A percentile compares a stretch with the other conserved stretches of the same genome.
Conservation (phyloP, 2,888 invertebrate species). For the Eupithecia dodoneata region DNA sequence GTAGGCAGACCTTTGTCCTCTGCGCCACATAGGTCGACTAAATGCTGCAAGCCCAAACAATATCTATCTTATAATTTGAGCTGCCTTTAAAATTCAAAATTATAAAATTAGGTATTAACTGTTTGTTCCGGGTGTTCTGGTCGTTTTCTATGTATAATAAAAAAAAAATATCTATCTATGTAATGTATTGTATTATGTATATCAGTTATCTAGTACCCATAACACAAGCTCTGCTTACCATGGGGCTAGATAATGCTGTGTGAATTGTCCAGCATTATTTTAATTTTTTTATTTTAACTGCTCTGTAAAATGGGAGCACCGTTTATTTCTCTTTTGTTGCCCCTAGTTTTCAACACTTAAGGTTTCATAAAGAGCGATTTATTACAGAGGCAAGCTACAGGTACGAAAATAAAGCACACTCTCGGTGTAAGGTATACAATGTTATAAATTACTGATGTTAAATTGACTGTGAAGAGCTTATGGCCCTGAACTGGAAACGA, state of each 20-base stretch:
- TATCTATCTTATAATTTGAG: not conserved
- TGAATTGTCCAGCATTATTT: too few relatives aligned
- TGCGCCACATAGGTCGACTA: not conserved
- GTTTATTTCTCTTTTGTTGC: constrained; percentile 62
- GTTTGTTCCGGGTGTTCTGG: too few relatives aligned
- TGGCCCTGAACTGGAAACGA: constrained; percentile 69
- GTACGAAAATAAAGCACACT: constrained; percentile 69
- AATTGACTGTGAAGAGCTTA: constrained; percentile 80
- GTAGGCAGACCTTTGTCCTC: too few relatives aligned
- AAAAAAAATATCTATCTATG: too few relatives aligned
- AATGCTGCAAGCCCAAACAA: not conserved
- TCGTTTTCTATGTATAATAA: too few relatives aligned
- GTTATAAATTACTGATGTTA: constrained; percentile 80
- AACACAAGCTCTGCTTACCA: too few relatives aligned
- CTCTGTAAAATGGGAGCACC: constrained; percentile 46
- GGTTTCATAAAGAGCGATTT: constrained; percentile 64
- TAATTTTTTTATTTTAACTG: too few relatives aligned
- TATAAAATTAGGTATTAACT: not conserved
- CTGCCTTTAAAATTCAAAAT: not conserved
- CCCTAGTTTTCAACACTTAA: constrained; percentile 67
- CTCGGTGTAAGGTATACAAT: constrained; percentile 73
- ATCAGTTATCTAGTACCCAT: too few relatives aligned
- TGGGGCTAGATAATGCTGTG: too few relatives aligned
- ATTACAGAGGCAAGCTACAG: constrained; percentile 59
- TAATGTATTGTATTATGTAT: too few relatives aligned